phyloP scores from a whole-genome alignment of 2,797 vertebrate genomes.

The Paramormyrops hopkinsi region DNA sequence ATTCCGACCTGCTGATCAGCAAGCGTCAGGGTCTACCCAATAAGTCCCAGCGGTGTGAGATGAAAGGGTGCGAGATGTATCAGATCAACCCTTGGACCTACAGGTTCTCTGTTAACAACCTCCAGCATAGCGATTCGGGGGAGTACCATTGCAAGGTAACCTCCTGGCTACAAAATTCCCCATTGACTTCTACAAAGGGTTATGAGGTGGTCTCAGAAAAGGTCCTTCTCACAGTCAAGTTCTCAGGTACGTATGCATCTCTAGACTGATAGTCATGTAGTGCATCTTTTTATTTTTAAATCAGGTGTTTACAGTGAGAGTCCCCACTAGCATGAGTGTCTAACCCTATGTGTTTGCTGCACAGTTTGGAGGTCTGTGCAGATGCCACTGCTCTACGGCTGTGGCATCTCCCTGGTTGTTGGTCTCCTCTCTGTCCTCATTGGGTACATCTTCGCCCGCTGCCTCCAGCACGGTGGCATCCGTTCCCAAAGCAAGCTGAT shows the following conservation, averaged over 20 bases:
- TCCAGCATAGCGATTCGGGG: conserved; percentile 80
- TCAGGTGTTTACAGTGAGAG: not conserved
- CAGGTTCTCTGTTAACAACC: conserved; percentile 67
- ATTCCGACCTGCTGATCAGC: conserved; percentile 55
- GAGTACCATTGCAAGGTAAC: conserved; percentile 81
- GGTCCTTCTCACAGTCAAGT: conserved; percentile 76
- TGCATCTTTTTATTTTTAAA: not conserved
- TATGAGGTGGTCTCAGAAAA: conserved; percentile 65
- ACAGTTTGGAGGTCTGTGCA: conserved; percentile 85
- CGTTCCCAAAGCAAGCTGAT: conserved; percentile 81
- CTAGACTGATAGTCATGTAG: not conserved
- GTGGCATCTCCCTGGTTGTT: conserved; percentile 66
- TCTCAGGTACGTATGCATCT: conserved; percentile 69
- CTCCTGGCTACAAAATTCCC: conserved; percentile 77
- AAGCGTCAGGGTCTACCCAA: conserved; percentile 71
- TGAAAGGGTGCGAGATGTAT: conserved; percentile 77
- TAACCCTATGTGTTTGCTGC: conserved; percentile 6
- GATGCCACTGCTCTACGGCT: conserved; percentile 82
- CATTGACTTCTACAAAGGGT: conserved; percentile 72
- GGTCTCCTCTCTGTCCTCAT: conserved; percentile 84
- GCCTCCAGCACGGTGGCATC: conserved; percentile 65
- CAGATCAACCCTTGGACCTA: conserved; percentile 66
- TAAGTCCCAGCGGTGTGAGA: conserved; percentile 67
- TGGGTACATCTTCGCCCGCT: conserved; percentile 81
- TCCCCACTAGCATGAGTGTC: not conserved